Conservation (phyloP, 2,113 vertebrate genomes). For the Otocyon megalotis region DNA sequence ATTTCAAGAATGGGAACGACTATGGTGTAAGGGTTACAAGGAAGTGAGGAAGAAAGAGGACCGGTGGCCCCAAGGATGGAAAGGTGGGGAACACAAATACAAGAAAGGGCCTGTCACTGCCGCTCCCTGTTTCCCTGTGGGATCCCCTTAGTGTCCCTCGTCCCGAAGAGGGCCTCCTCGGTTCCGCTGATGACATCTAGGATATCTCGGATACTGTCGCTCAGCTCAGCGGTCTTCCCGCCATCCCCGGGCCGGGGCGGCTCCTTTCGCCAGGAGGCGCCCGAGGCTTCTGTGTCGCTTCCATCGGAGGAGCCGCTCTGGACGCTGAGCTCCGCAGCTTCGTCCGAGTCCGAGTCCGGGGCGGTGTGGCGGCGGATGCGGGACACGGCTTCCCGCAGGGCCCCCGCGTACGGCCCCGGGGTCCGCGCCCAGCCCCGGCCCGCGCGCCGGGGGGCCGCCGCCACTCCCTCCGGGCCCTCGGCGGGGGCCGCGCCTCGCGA, state of each 20-base stretch:
- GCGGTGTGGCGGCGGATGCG: constrained; percentile 96
- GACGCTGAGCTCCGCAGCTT: constrained; percentile 85
- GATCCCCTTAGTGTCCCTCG: background rate
- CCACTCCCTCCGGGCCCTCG: background rate
- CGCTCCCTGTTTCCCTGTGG: constrained; percentile 58
- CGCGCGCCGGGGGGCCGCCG: background rate
- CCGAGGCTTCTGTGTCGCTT: constrained; percentile 84
- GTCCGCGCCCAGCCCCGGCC: constrained; percentile 55
- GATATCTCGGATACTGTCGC: constrained; percentile 42
- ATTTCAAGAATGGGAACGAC: background rate
- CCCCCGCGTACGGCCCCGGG: constrained; percentile 85
- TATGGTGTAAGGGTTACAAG: background rate
- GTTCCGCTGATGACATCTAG: constrained; percentile 66
- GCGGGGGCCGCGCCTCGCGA: background rate
- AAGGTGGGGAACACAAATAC: background rate
- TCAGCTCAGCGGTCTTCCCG: background rate
- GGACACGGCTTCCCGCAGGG: constrained; percentile 92
- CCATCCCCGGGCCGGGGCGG: background rate
- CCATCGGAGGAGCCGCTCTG: constrained; percentile 88
- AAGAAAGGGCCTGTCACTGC: constrained; percentile 17
- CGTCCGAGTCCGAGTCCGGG: constrained; percentile 95
- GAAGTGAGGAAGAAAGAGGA: background rate
- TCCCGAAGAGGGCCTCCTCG: constrained; percentile 62
- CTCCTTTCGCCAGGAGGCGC: constrained; percentile 76
- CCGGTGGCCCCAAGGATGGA: background rate